Percentiles rank a stretch among this genome's conserved stretches.
phyloP scores from a whole-genome alignment of 2,888 invertebrate genomes.

The Coleophora flavipennella region DNA sequence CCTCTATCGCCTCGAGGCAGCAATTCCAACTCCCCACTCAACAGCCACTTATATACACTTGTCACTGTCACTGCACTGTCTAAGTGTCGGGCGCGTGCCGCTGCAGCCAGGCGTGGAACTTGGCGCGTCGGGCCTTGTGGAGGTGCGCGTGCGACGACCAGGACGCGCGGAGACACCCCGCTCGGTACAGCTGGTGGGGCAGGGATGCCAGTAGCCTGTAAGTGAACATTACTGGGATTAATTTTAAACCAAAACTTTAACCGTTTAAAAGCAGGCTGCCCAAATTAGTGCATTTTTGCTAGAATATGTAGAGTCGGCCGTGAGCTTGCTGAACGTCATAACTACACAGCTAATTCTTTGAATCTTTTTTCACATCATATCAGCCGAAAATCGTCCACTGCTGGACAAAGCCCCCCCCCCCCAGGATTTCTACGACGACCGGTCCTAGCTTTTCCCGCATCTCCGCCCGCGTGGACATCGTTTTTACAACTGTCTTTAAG shows the following conservation, averaged over 20 bases:
- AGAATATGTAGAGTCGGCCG: neutral
- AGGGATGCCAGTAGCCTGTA: conserved; percentile 40
- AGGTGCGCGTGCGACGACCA: conserved; percentile 36
- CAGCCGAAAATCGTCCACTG: too few relatives aligned
- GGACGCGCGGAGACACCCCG: conserved; percentile 41
- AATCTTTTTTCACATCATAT: too few relatives aligned
- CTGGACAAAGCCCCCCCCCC: neutral
- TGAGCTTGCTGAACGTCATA: neutral
- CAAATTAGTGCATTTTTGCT: neutral
- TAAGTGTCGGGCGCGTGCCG: neutral
- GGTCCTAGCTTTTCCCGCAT: neutral
- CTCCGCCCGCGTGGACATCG: too few relatives aligned
- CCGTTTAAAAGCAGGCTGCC: neutral
- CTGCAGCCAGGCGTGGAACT: conserved; percentile 39
- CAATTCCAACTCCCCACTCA: too few relatives aligned
- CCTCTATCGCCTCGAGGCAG: too few relatives aligned
- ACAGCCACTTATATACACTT: too few relatives aligned
- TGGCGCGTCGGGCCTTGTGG: conserved; percentile 28
- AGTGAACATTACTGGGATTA: too few relatives aligned
- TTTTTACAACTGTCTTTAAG: too few relatives aligned
- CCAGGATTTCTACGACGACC: neutral
- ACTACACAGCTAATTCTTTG: neutral
- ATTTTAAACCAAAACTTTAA: too few relatives aligned
- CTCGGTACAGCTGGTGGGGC: conserved; percentile 47
- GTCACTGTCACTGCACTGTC: too few relatives aligned